Percentiles rank a stretch among this genome's conserved stretches.
These are phyloP conservation scores for Pachypeltis micranthus DNA, from an alignment of 1,140 invertebrate genomes.

Conservation along the genomic window DNA sequence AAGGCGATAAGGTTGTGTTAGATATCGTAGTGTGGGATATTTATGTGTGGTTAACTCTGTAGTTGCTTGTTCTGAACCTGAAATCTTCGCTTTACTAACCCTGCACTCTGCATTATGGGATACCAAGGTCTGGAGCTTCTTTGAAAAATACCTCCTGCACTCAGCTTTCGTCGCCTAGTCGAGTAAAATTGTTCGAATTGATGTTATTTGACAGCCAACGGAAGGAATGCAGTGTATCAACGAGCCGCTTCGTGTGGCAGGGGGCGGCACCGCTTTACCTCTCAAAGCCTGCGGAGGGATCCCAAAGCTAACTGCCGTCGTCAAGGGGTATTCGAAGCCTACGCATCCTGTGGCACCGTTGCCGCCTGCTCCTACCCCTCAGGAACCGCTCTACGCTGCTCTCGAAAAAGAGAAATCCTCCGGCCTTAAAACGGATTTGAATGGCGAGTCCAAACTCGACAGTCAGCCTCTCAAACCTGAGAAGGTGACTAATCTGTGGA, in stretches of 20 bases:
- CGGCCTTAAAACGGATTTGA: background rate
- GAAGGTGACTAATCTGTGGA: conserved; percentile 4
- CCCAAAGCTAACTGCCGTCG: conserved; percentile 78
- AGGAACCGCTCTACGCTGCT: conserved; percentile 8
- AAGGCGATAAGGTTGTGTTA: too few relatives aligned
- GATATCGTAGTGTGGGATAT: too few relatives aligned
- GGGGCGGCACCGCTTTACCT: conserved; percentile 22
- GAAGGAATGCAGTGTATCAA: background rate
- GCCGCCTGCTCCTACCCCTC: conserved; percentile 19
- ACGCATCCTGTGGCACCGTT: conserved; percentile 29
- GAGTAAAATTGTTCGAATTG: too few relatives aligned
- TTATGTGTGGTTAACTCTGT: too few relatives aligned
- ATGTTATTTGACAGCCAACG: conserved; percentile 1
- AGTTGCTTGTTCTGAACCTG: too few relatives aligned
- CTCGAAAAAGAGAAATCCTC: conserved; percentile 4
- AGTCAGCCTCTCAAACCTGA: background rate
- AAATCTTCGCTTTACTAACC: too few relatives aligned
- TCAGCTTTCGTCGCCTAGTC: too few relatives aligned
- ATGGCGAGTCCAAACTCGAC: background rate
- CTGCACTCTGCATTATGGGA: too few relatives aligned
- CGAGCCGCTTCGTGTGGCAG: conserved; percentile 20
- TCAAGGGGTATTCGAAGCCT: conserved; percentile 71
- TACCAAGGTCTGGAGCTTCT: too few relatives aligned
- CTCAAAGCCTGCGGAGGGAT: conserved; percentile 48
- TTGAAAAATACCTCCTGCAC: too few relatives aligned